Percentiles rank a stretch among this genome's conserved stretches.
Conservation (phyloP, 2,888 invertebrate genomes). For the Spicauda simplicius region DNA sequence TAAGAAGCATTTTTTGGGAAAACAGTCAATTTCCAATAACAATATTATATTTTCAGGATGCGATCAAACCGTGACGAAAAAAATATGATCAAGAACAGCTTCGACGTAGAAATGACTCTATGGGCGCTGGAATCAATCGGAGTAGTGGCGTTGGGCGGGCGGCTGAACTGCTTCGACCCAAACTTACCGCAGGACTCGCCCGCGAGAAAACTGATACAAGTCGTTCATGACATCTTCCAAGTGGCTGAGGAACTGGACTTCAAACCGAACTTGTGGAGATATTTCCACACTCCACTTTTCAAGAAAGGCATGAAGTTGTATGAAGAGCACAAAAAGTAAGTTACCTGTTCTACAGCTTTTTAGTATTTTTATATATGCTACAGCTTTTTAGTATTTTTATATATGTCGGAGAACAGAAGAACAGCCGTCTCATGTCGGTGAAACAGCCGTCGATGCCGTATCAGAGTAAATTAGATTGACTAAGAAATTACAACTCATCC, state of each 20-base stretch:
- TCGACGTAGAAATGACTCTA: slow-evolving; percentile 83
- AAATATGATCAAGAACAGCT: slow-evolving; percentile 82
- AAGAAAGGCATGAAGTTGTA: slow-evolving; percentile 64
- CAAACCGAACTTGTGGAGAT: slow-evolving; percentile 62
- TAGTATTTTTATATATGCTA: no score
- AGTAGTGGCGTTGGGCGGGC: slow-evolving; percentile 66
- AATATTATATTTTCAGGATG: slow-evolving; percentile 67
- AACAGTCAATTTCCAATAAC: no score
- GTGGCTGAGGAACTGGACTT: slow-evolving; percentile 58
- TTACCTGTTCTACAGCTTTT: background rate
- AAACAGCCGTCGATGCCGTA: no score
- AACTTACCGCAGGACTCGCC: slow-evolving; percentile 64
- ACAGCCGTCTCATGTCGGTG: no score
- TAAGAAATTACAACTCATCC: no score
- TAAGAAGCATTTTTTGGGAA: no score
- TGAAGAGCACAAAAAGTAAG: slow-evolving; percentile 62
- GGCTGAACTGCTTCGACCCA: slow-evolving; percentile 65
- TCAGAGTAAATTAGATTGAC: no score
- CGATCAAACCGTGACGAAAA: slow-evolving; percentile 75
- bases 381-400: no score
- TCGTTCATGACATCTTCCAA: slow-evolving; percentile 59
- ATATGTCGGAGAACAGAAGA: no score
- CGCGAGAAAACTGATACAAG: slow-evolving; percentile 59
- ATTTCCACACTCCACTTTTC: slow-evolving; percentile 56
- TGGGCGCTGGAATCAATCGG: slow-evolving; percentile 87